phyloP scores from a whole-genome alignment of 2,113 vertebrate species.

The Eleginops maclovinus region DNA sequence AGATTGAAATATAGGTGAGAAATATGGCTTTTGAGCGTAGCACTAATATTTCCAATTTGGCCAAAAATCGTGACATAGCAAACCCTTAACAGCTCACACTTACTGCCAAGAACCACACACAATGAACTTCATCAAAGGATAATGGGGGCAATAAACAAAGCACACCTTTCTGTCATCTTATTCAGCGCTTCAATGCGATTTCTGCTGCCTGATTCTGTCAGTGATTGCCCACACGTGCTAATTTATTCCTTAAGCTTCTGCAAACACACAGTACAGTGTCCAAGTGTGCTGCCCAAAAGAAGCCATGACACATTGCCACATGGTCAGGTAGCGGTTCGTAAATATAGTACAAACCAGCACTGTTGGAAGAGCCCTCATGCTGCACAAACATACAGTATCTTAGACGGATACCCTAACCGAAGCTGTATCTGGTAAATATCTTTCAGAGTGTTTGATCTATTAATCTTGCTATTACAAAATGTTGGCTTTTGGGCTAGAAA shows the following conservation, averaged over 20 bases:
- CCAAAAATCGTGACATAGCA: background rate
- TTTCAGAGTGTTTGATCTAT: background rate
- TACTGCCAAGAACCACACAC: background rate
- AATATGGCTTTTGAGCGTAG: too few species aligned
- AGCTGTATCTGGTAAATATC: background rate
- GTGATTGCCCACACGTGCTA: slow-evolving; percentile 81
- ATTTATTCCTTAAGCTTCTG: slow-evolving; percentile 83
- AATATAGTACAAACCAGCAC: slow-evolving; percentile 62
- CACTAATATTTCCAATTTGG: too few species aligned
- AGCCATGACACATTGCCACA: slow-evolving; percentile 86
- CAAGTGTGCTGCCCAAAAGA: slow-evolving; percentile 81
- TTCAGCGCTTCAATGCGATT: slow-evolving; percentile 26
- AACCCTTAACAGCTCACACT: background rate
- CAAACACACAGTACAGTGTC: slow-evolving; percentile 74
- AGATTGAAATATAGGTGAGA: too few species aligned
- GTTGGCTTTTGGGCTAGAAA: background rate
- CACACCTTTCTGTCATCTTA: slow-evolving; percentile 31
- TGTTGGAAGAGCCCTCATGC: background rate
- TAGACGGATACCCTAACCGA: background rate
- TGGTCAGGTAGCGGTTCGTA: slow-evolving; percentile 77
- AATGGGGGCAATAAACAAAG: slow-evolving; percentile 6
- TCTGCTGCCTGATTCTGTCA: slow-evolving; percentile 55
- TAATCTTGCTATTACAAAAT: background rate
- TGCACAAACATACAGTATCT: background rate
- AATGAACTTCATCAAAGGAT: slow-evolving; percentile 1